Evolutionary conservation across 2,888 invertebrate genomes (phyloP).

Genomic region (Cerceris ruficornis): DNA sequence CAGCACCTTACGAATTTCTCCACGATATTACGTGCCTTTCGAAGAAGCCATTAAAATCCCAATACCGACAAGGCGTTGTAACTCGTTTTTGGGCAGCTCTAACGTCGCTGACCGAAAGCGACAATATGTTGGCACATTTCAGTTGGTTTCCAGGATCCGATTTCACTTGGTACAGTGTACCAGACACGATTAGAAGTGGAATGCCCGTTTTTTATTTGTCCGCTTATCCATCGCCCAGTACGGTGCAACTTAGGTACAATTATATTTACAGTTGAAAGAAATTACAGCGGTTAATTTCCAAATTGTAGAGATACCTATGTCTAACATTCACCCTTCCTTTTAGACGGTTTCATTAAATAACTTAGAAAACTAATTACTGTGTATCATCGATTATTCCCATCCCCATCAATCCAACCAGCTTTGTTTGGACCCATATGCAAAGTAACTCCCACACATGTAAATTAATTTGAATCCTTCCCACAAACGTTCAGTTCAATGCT

Average conservation of each 20-base stretch:
- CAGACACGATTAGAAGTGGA: slow-evolving; percentile 87
- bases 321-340: not conserved
- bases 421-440: too few species aligned
- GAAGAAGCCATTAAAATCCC: slow-evolving; percentile 85
- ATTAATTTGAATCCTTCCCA: too few species aligned
- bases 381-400: too few species aligned
- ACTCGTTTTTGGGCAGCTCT: slow-evolving; percentile 86
- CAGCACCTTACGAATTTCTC: slow-evolving; percentile 88
- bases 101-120: slow-evolving; percentile 86
- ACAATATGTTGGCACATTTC: slow-evolving; percentile 87
- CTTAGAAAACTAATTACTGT: too few species aligned
- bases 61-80: slow-evolving; percentile 86
- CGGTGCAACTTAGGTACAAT: slow-evolving; percentile 76
- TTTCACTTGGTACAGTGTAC: slow-evolving; percentile 86
- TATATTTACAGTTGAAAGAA: slow-evolving; percentile 1
- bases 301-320: not conserved
- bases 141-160: slow-evolving; percentile 85
- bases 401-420: too few species aligned
- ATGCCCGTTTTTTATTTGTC: slow-evolving; percentile 87
- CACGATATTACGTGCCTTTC: slow-evolving; percentile 88
- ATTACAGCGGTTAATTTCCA: not conserved
- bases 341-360: too few species aligned
- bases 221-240: slow-evolving; percentile 78
- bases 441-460: too few species aligned
- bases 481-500: too few species aligned